Conservation (phyloP, 2,113 vertebrate genomes). For the Nannobrachium achirus region DNA sequence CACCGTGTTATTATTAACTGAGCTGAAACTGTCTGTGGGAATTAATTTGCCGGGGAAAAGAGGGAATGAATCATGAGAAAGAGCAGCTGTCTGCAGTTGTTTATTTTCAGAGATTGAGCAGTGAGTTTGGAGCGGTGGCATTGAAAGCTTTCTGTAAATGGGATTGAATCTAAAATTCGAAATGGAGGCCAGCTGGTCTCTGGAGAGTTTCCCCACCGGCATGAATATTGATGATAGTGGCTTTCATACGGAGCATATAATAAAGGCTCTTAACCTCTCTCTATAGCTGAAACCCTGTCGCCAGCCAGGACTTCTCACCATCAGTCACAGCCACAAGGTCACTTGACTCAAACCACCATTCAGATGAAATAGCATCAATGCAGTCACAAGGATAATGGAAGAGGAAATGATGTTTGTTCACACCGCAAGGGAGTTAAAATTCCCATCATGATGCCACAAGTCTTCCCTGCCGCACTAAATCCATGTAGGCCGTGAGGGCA, state of each 20-base stretch:
- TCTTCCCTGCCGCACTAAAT: conserved; percentile 18
- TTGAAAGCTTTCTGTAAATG: conserved; percentile 58
- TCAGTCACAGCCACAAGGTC: conserved; percentile 49
- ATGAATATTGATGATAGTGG: conserved; percentile 67
- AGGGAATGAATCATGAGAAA: conserved; percentile 19
- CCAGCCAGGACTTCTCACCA: conserved; percentile 30
- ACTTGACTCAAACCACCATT: conserved; percentile 37
- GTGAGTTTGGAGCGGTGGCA: conserved; percentile 50
- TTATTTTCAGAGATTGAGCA: conserved; percentile 32
- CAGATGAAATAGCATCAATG: conserved; percentile 49
- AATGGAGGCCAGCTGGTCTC: conserved; percentile 53
- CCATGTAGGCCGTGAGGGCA: conserved; percentile 43
- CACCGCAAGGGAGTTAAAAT: background rate
- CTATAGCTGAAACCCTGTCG: conserved; percentile 46
- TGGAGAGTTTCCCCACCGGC: conserved; percentile 37
- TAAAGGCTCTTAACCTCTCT: conserved; percentile 55
- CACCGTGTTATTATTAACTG: conserved; percentile 48
- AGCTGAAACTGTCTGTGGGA: conserved; percentile 32
- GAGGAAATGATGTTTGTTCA: conserved; percentile 39
- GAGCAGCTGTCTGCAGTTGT: conserved; percentile 35
- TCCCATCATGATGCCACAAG: conserved; percentile 44
- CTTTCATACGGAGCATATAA: conserved; percentile 51
- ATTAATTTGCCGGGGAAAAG: conserved; percentile 12
- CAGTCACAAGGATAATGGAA: conserved; percentile 2
- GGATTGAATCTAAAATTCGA: conserved; percentile 70